Base-by-base conservation (phyloP, 2,888 invertebrate species). In the Elegia similella region DNA sequence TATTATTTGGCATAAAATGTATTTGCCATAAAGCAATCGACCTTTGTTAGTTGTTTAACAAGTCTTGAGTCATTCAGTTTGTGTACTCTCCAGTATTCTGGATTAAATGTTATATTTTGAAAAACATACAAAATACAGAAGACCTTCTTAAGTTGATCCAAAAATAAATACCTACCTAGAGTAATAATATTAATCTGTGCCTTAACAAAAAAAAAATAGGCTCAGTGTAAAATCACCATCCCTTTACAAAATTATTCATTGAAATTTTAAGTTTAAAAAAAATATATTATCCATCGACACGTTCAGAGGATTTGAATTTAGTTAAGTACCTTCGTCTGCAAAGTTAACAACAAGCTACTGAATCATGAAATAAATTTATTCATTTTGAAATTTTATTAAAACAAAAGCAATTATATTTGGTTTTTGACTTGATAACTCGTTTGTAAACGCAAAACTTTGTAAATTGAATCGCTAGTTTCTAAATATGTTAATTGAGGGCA, bases 221-320 rank as follows among this genome's bases (percentile, higher is more conserved):
- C 42, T 38, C 17, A 64, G 60, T 62, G 38, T 62, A 62, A 58
- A 59, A 59, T 10, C 12, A 38, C 38, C 38, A 38, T 38, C 12
- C 6, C n/a, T 60, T 54, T 56, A 55, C 57, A 32, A 61, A 56
- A 61, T 61, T 57, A n/a, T n/a, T n/a, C n/a, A n/a, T n/a, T n/a
- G n/a, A n/a, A n/a, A n/a, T n/a, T n/a, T n/a, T n/a, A n/a, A n/a
- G n/a, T n/a, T n/a, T n/a, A n/a, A n/a, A n/a, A n/a, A n/a, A 60
- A 61, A 60, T 55, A 61, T 55, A 62, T 62, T 66, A 76, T 82
- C 82, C 81, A 81, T 77, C 75, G 78, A 78, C 65, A 63, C 50
- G 66, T 65, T 71, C 61, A 70, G 71, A 74, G 70, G 72, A 77
- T 75, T 75, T 75, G 73, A 72, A 61, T 57, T 42, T 57, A 55